phyloP scores from a whole-genome alignment of 30 jellyfish, hydroid and myxozoan genomes.

The Pelagia noctiluca region DNA sequence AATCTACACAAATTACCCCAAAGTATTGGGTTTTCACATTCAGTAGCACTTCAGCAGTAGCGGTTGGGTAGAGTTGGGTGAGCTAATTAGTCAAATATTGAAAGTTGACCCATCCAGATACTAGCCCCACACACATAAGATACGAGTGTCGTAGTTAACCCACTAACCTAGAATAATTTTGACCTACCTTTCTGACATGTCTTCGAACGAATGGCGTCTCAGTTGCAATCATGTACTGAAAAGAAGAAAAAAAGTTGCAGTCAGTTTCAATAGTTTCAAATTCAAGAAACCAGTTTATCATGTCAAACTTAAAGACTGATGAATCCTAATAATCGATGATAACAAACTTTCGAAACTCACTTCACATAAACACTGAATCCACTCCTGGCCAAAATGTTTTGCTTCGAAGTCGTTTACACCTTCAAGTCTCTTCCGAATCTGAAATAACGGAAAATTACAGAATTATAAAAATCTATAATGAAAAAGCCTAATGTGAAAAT shows the following conservation, averaged over 20 bases:
- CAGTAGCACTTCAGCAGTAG: no score
- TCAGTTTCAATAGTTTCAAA: background rate
- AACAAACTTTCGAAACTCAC: constrained; percentile 63
- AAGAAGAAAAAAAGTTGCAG: constrained; percentile 2
- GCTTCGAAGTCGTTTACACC: constrained; percentile 40
- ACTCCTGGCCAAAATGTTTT: constrained; percentile 70
- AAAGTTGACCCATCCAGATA: no score
- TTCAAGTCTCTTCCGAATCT: constrained; percentile 75
- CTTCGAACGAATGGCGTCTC: constrained; percentile 97
- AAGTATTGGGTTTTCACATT: no score
- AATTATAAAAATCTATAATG: no score
- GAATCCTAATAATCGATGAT: no score
- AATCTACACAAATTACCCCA: no score
- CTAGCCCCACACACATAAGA: no score
- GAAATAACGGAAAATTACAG: no score
- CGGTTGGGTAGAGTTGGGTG: no score
- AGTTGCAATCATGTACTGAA: constrained; percentile 91
- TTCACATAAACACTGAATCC: constrained; percentile 91
- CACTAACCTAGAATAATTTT: background rate
- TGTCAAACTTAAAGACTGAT: background rate
- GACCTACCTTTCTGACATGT: constrained; percentile 92
- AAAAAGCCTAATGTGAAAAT: no score
- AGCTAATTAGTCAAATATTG: no score
- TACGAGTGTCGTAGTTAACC: background rate
- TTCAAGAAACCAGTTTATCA: background rate